Base-by-base conservation (phyloP, 1,140 invertebrate genomes). In the Drosophila neocordata region DNA sequence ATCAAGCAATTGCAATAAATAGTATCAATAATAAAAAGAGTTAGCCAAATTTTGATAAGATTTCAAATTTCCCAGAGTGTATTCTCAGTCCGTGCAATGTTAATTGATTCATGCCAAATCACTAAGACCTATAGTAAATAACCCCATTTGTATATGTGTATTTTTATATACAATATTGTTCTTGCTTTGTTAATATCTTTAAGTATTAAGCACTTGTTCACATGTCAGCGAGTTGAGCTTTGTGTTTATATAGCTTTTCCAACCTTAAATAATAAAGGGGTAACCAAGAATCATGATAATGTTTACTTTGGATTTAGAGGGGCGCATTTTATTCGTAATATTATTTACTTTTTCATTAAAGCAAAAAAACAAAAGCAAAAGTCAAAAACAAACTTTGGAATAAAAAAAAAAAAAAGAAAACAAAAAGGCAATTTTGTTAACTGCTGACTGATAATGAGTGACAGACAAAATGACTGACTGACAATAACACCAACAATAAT, bases 381-480 rank as follows among this genome's bases (percentile, higher is more conserved):
- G 53, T 66, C 41, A 48, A 48, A 48, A 48, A 48, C 41, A 48
- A 48, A 44, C 41, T 44, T 15, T n/a, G n/a, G n/a, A 13, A 44
- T 20, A 15, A 48, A 18, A 9, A 48, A 48, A 20, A 48, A 48
- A 74, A 74, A 73, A 51, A 74, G 71, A 84, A 81, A 73, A 73
- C 62, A 7, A 60, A 78, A 75, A 75, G 66, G 79, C 75, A 62
- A 68, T 82, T 87, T 73, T 75, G 78, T 82, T 74, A 82, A 88
- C 82, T 87, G 82, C 87, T 87, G 88, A 88, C 82, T 87, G 82
- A 87, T 87, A 87, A 87, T 79, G 56, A 65, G 59, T 74, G 78
- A 80, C 68, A 76, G 66, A 48, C 56, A 57, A 57, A 62, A 64
- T 38, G 44, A 56, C 9, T 48, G 38, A 73, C 71, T 73, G 70